Base-by-base conservation (phyloP, 2,888 invertebrate genomes). In the Hoplodrina blanda region DNA sequence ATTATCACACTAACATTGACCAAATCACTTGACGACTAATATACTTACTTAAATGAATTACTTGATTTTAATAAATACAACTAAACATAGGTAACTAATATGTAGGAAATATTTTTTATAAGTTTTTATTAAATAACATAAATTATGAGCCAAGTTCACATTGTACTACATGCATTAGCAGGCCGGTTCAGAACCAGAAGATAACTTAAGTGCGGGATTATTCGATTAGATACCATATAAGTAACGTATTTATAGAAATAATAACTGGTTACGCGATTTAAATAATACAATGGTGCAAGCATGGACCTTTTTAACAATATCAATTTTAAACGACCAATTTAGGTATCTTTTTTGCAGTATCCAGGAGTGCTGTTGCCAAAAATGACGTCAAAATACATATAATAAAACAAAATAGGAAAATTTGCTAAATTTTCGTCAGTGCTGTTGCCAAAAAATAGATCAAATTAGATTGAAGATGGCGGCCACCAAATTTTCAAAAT, bases 91-190 rank as follows among this genome's bases (percentile, higher is more conserved):
- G n/a, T n/a, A 44, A 50, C 20, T 49, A 75, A 11, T 13, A 46
- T n/a, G 2, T 30, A 25, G 4, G 1, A 10, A 41, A 37, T 33
- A n/a, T 49, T 59, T 25, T 33, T 10, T 41, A 52, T n/a, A 8
- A 25, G 11, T 13, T 11, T 44, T 50, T 19, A 52, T 65, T 2
- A 53, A 50, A 49, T 57, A 46, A 44, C 1, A 17, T 37, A 46
- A 46, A 6, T n/a, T 7, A 53, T 33, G 49, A 49, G 17, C 20
- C 11, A 60, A 59, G 4, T 53, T n/a, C 19, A 62, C 25, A 59
- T 64, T 53, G 25, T 15, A 49, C 54, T 50, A 57, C 72, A 78
- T 78, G 73, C 64, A 65, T 19, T 44, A 62, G 68, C 76, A 75
- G 73, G 44, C 76, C 54, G 69, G 60, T 44, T 55, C 15, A 60